Evolutionary conservation across 2,797 vertebrate species (phyloP).

Genomic region (Centroberyx gerrardi): DNA sequence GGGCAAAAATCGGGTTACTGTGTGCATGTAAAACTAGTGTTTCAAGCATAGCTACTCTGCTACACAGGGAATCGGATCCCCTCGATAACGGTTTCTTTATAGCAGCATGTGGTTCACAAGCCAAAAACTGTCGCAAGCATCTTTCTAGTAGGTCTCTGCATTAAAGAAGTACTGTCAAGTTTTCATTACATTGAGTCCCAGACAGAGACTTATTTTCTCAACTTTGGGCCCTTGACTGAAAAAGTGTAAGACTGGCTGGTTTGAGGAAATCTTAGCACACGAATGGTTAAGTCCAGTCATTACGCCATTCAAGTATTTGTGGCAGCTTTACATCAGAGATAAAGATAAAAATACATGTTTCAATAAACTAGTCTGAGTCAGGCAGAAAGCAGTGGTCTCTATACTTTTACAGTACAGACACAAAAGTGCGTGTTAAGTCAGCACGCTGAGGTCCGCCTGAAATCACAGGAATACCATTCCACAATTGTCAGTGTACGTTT

Average conservation of each 20-base stretch:
- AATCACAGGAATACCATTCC: slow-evolving; percentile 30
- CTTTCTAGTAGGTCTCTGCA: background rate
- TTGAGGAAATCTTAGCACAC: background rate
- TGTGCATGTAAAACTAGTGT: slow-evolving; percentile 40
- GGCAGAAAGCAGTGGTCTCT: slow-evolving; percentile 24
- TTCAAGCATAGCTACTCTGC: slow-evolving; percentile 62
- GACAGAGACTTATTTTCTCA: background rate
- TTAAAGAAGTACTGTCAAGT: background rate
- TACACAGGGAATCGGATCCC: slow-evolving; percentile 22
- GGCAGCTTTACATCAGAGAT: background rate
- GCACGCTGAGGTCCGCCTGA: slow-evolving; percentile 45
- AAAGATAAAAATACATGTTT: background rate
- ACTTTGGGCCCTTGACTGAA: background rate
- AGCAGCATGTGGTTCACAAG: slow-evolving; percentile 39
- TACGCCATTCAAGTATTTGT: slow-evolving; percentile 16
- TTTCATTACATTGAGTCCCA: background rate
- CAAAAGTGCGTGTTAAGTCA: slow-evolving; percentile 29
- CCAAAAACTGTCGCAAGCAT: background rate
- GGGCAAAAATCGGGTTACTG: slow-evolving; percentile 14
- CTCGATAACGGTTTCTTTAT: slow-evolving; percentile 3
- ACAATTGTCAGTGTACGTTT: slow-evolving; percentile 1
- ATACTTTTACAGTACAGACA: slow-evolving; percentile 51
- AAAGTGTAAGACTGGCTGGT: background rate
- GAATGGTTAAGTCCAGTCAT: background rate
- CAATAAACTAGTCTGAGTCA: background rate